These are phyloP conservation scores for Lepidothrix coronata DNA, from an alignment of 2,113 vertebrate species.

Conservation along the genomic window DNA sequence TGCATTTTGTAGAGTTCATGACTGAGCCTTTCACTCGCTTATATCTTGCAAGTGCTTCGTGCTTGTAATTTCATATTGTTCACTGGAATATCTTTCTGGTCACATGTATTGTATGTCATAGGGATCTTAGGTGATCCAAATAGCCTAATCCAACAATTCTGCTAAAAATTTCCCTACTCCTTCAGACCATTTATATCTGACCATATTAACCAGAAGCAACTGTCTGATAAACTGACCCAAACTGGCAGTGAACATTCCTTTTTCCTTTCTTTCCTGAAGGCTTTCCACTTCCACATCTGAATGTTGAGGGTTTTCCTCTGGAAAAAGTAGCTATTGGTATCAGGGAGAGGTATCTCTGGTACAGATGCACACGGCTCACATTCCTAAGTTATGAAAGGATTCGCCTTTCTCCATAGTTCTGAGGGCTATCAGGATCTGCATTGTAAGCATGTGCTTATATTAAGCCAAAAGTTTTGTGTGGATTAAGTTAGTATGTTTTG, in stretches of 20 bases:
- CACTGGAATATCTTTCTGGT: neutral
- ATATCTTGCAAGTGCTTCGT: neutral
- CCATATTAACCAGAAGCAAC: neutral
- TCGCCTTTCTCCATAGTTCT: neutral
- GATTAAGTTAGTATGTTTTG: neutral
- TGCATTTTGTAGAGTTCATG: neutral
- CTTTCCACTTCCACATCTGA: neutral
- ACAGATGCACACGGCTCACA: neutral
- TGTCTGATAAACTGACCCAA: neutral
- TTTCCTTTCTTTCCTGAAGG: neutral
- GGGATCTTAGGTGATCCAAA: neutral
- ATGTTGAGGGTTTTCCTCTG: neutral
- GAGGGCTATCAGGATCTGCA: neutral
- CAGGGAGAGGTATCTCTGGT: neutral
- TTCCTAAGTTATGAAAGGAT: neutral
- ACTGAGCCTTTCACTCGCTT: neutral
- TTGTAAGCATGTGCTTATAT: neutral
- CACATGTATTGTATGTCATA: neutral
- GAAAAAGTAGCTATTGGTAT: neutral
- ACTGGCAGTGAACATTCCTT: neutral
- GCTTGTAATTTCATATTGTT: neutral
- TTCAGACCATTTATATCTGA: neutral
- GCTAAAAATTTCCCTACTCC: neutral
- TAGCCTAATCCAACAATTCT: neutral
- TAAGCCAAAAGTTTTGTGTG: neutral